Percentiles rank a stretch among this genome's conserved stretches.
Conservation (phyloP, 1,140 invertebrate species). For the Drosophila prosaltans region DNA sequence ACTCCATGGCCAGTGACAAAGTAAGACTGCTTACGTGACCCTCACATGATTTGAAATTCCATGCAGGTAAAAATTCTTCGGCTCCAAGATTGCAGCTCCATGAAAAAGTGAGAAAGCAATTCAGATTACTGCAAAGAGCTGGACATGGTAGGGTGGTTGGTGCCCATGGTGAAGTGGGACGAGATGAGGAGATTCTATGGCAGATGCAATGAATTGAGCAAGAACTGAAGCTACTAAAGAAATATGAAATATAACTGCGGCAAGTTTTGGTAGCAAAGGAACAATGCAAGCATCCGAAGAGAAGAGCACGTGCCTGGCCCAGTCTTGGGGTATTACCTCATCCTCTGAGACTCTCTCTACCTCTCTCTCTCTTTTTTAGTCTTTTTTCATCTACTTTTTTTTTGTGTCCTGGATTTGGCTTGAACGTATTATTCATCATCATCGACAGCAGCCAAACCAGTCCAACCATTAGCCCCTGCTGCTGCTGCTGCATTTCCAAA, state of each 20-base stretch:
- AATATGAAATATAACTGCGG: constrained; percentile 79
- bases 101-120: constrained; percentile 77
- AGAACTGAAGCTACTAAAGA: constrained; percentile 28
- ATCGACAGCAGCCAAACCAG: constrained; percentile 51
- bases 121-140: constrained; percentile 66
- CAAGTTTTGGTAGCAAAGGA: constrained; percentile 54
- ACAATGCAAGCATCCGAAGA: constrained; percentile 42
- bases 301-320: constrained; percentile 54
- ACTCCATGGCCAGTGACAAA: constrained; percentile 59
- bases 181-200: not conserved
- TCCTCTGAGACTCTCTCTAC: not conserved
- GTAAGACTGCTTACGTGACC: constrained; percentile 78
- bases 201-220: constrained; percentile 68
- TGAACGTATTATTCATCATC: constrained; percentile 71
- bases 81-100: constrained; percentile 69
- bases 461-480: constrained; percentile 54
- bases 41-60: constrained; percentile 72
- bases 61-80: constrained; percentile 70
- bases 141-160: constrained; percentile 17
- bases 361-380: not conserved
- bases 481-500: constrained; percentile 31
- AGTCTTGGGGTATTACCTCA: constrained; percentile 37
- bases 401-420: constrained; percentile 7
- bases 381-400: not conserved
- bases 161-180: no score